Base-by-base conservation (phyloP, 2,797 vertebrate species). In the Periparus ater region DNA sequence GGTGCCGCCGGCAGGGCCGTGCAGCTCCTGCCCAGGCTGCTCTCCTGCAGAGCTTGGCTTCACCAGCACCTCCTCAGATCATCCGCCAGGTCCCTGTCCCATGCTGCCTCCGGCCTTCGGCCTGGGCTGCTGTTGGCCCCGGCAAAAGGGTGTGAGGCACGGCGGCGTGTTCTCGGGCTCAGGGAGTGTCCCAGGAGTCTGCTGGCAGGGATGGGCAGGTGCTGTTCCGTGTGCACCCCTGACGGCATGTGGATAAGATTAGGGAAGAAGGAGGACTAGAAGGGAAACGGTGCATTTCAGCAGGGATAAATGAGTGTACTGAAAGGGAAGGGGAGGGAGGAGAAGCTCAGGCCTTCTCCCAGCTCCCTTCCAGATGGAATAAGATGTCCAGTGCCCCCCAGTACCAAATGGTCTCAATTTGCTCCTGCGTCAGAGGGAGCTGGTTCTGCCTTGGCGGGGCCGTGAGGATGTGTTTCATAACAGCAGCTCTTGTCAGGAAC, bases 331-430 rank as follows among this genome's bases (percentile, higher is more conserved):
- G 57, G 63, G 60, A 82, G 85, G 68, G 89, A 83, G 76, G 50
- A 90, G 83, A 58, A 77, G 40, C 66, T 62, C 68, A 51, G 34
- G 13, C 32, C 73, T 84, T 76, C 85, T 85, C 23, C 9, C 48
- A 45, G 61, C 65, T 86, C 53, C 21, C 45, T 62, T 45, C 67
- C 74, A 53, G 75, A 75, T n/a, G 51, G 85, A 96, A 60, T 70
- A 40, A 53, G 83, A 82, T 88, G 89, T 91, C 88, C 92, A 75
- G 93, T 87, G 85, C n/a, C 75, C 67, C 71, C 68, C 70, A 42
- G 80, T 45, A 81, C 70, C 94, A 75, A 95, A 83, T 89, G 96
- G 92, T 93, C 82, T 89, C 89, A 88, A 91, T 96, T 96, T 95
- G 83, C 70, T 96, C 62, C 94, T 95, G 77, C 53, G 30, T 96